These are phyloP conservation scores for Hestina assimilis DNA, from an alignment of 1,140 invertebrate species.

Conservation along the genomic window DNA sequence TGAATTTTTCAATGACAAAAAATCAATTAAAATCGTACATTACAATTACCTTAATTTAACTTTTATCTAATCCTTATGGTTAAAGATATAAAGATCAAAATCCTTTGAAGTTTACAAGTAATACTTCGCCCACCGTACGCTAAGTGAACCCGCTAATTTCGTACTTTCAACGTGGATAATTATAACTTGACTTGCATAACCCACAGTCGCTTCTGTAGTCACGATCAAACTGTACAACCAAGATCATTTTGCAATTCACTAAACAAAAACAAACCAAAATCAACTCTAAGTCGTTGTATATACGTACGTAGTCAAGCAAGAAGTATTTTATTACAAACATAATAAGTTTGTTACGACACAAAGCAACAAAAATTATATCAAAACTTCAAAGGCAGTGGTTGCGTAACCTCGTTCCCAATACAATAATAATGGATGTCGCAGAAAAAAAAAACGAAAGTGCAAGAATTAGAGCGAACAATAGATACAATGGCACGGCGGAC, in stretches of 20 bases:
- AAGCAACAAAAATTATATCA: constrained; percentile 76
- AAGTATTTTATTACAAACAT: not conserved
- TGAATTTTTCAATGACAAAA: constrained; percentile 1
- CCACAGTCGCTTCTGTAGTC: constrained; percentile 68
- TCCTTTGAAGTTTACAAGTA: not conserved
- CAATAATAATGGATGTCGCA: constrained; percentile 71
- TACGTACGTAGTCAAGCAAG: constrained; percentile 18
- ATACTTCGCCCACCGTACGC: constrained; percentile 20
- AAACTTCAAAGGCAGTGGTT: constrained; percentile 68
- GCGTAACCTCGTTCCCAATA: constrained; percentile 74
- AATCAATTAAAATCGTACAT: constrained; percentile 7
- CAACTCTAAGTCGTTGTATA: constrained; percentile 17
- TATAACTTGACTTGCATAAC: constrained; percentile 67
- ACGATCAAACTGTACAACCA: constrained; percentile 59
- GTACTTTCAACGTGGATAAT: constrained; percentile 71
- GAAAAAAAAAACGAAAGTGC: constrained; percentile 73
- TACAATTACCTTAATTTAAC: not conserved
- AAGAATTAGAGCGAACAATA: constrained; percentile 69
- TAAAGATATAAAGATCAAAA: constrained; percentile 3
- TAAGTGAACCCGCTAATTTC: constrained; percentile 55
- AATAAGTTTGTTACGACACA: constrained; percentile 39
- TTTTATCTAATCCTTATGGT: not conserved
- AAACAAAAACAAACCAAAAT: constrained; percentile 14
- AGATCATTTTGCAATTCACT: constrained; percentile 29
- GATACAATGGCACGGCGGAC: constrained; percentile 64